Conservation (phyloP, 2,113 vertebrate species). For the Baryphthengus martii region DNA sequence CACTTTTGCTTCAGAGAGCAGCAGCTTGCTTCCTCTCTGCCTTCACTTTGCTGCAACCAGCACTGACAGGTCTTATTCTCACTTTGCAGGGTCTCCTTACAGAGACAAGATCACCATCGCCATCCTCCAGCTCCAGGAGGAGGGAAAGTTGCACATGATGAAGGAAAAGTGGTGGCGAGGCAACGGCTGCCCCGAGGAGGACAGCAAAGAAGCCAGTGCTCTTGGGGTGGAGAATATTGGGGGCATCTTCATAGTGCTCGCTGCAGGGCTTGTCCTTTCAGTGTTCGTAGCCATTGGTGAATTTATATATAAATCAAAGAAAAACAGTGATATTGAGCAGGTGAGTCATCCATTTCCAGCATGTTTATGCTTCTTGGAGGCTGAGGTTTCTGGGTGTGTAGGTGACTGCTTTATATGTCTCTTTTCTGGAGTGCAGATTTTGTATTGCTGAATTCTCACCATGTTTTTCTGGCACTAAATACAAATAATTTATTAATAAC, state of each 20-base stretch:
- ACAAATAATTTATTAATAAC: slow-evolving; percentile 28
- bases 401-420: background rate
- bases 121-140: slow-evolving; percentile 96
- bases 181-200: slow-evolving; percentile 94
- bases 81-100: slow-evolving; percentile 87
- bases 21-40: background rate
- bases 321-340: slow-evolving; percentile 92
- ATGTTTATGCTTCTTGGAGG: background rate
- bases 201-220: slow-evolving; percentile 94
- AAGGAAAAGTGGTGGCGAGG: slow-evolving; percentile 99
- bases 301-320: slow-evolving; percentile 94
- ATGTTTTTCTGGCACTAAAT: background rate
- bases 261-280: slow-evolving; percentile 93
- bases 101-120: slow-evolving; percentile 96
- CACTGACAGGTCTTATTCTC: background rate
- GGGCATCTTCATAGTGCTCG: slow-evolving; percentile 96
- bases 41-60: background rate
- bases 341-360: slow-evolving; percentile 72
- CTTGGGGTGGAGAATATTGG: slow-evolving; percentile 97
- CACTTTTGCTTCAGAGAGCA: background rate
- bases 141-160: slow-evolving; percentile 97
- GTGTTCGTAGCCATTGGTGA: slow-evolving; percentile 98
- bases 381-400: background rate
- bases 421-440: background rate
- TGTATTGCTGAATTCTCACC: background rate